Conservation (phyloP, 2,797 vertebrate genomes). For the Eupleurogrammus muticus region DNA sequence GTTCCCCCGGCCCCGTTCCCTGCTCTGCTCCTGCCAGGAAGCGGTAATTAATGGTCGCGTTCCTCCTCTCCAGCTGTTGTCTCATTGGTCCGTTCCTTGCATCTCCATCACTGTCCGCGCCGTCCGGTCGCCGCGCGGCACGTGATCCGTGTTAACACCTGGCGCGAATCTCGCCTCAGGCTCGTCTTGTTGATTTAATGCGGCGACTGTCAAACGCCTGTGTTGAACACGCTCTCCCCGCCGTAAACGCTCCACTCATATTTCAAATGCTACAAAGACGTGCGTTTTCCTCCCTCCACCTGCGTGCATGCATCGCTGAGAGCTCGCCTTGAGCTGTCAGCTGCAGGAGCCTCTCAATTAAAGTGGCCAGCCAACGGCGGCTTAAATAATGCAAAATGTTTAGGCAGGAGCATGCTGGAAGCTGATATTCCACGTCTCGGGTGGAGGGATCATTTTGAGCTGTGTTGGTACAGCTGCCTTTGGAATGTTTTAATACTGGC, state of each 20-base stretch:
- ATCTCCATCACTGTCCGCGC: constrained; percentile 28
- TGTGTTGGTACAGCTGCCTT: constrained; percentile 8
- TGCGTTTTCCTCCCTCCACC: constrained; percentile 38
- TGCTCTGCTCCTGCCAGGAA: constrained; percentile 6
- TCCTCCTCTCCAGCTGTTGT: constrained; percentile 43
- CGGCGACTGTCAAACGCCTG: constrained; percentile 52
- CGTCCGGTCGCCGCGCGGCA: constrained; percentile 40
- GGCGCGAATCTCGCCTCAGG: constrained; percentile 36
- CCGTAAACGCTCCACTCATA: constrained; percentile 60
- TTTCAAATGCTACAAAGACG: constrained; percentile 60
- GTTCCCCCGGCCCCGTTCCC: constrained; percentile 1
- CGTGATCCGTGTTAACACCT: constrained; percentile 40
- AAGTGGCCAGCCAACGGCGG: constrained; percentile 44
- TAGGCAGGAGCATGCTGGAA: constrained; percentile 52
- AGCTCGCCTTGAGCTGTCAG: constrained; percentile 58
- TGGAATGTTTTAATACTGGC: not conserved
- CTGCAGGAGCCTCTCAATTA: constrained; percentile 59
- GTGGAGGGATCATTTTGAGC: constrained; percentile 46
- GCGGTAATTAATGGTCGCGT: constrained; percentile 14
- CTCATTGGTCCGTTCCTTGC: constrained; percentile 13
- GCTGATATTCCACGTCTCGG: constrained; percentile 44
- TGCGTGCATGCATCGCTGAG: constrained; percentile 25
- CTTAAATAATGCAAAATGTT: constrained; percentile 78
- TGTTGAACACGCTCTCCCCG: constrained; percentile 47
- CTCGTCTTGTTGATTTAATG: constrained; percentile 55